Evolutionary conservation across 1,140 invertebrate species (phyloP).

Genomic region (Ostrea denselamellosa): DNA sequence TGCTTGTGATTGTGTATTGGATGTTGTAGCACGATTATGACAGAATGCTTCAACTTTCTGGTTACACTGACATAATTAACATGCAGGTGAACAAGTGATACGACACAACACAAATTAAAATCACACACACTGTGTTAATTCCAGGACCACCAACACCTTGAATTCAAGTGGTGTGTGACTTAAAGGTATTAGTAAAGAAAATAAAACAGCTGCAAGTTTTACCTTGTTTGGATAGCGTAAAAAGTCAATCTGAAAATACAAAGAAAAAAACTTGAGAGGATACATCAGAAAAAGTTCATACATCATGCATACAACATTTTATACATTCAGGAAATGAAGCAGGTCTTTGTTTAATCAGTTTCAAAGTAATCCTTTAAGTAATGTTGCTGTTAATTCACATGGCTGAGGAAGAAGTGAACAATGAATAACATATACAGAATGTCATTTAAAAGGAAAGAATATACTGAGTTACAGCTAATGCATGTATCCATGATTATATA

Average conservation of each 20-base stretch:
- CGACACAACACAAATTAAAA: background rate
- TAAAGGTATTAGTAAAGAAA: background rate
- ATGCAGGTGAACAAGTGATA: background rate
- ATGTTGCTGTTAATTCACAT: no score
- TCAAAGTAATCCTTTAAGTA: no score
- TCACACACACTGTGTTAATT: background rate
- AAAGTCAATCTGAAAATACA: constrained; percentile 28
- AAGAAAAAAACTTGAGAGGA: background rate
- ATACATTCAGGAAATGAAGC: no score
- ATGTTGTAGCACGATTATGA: background rate
- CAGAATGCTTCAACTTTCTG: background rate
- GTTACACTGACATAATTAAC: background rate
- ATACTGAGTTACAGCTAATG: no score
- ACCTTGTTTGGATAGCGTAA: constrained; percentile 27
- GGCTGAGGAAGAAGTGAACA: no score
- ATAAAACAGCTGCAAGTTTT: background rate
- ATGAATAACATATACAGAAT: no score
- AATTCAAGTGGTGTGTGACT: background rate
- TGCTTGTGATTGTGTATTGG: background rate
- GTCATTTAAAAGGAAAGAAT: no score
- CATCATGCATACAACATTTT: no score
- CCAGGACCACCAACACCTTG: background rate
- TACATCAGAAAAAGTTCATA: background rate
- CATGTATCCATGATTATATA: no score
- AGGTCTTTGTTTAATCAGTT: no score